phyloP scores from a whole-genome alignment of 2,113 vertebrate species.

The Pygoscelis antarcticus region DNA sequence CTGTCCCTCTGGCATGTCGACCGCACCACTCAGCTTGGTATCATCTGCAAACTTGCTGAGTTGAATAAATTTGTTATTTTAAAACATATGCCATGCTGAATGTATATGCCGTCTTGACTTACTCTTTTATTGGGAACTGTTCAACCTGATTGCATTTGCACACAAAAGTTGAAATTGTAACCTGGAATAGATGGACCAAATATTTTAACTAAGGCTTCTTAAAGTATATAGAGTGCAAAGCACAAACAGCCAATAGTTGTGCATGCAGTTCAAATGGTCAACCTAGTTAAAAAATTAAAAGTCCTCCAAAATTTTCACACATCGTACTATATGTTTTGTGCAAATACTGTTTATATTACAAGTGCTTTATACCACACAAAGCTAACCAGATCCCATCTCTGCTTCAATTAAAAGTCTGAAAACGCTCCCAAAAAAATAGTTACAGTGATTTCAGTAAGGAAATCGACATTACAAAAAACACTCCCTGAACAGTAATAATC shows the following conservation, averaged over 20 bases:
- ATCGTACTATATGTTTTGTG: rapidly evolving
- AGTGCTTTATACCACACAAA: neutral
- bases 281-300: neutral
- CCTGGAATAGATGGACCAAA: neutral
- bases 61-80: neutral
- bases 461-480: neutral
- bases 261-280: neutral
- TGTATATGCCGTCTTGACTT: neutral
- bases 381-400: neutral
- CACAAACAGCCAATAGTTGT: neutral
- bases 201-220: neutral
- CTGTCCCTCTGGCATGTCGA: no score
- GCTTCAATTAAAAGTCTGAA: neutral
- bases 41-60: no score
- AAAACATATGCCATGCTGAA: neutral
- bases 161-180: neutral
- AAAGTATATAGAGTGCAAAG: neutral
- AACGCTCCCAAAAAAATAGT: neutral
- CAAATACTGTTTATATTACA: neutral
- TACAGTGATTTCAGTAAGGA: neutral
- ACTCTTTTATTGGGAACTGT: neutral
- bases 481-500: neutral
- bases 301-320: neutral
- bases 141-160: neutral
- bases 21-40: no score